Evolutionary conservation across 2,888 invertebrate species (phyloP).

Genomic region (Drosophila neonasuta): DNA sequence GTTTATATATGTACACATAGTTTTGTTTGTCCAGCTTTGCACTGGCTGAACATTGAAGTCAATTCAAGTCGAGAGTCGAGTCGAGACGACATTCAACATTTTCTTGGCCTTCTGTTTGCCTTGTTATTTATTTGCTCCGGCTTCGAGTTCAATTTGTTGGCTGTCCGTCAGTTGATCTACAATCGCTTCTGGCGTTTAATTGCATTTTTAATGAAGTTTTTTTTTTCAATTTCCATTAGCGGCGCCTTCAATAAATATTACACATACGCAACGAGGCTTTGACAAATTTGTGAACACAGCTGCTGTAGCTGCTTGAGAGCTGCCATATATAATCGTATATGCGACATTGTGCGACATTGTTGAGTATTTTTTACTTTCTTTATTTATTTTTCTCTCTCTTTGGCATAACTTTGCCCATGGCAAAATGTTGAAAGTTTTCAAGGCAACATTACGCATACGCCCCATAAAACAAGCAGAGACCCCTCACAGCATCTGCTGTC

Average conservation of each 20-base stretch:
- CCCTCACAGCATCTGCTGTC: constrained; percentile 15
- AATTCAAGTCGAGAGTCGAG: not conserved
- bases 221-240: constrained; percentile 26
- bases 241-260: constrained; percentile 34
- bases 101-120: constrained; percentile 20
- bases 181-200: constrained; percentile 33
- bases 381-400: constrained; percentile 4
- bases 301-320: constrained; percentile 1
- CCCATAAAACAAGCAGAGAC: constrained; percentile 25
- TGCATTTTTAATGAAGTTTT: constrained; percentile 45
- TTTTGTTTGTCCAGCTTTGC: constrained; percentile 31
- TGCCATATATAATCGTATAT: constrained; percentile 11
- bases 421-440: constrained; percentile 63
- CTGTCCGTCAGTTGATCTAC: constrained; percentile 16
- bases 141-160: constrained; percentile 11
- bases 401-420: constrained; percentile 46
- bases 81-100: constrained; percentile 8
- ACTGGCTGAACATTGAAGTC: not conserved
- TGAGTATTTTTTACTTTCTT: constrained; percentile 31
- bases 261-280: constrained; percentile 29
- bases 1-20: constrained; percentile 37
- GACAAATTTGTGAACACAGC: constrained; percentile 7
- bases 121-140: constrained; percentile 5
- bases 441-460: constrained; percentile 51
- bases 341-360: constrained; percentile 22